Base-by-base conservation (phyloP, 53 echinoderm and acorn worm genomes). In the Henricia sp. region DNA sequence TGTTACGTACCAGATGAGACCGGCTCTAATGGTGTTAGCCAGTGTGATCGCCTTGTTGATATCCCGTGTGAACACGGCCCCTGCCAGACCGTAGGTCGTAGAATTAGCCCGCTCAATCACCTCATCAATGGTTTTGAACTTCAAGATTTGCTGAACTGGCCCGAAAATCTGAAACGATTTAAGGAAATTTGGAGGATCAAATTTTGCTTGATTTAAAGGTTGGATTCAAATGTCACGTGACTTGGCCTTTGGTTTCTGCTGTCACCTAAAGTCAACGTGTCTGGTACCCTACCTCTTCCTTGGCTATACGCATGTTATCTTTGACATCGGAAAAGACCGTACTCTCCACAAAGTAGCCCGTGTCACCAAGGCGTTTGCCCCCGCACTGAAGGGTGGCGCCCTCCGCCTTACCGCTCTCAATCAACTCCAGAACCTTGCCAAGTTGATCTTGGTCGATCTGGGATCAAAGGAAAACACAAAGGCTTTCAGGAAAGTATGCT, bases 361-460 rank as follows among this genome's bases (percentile, higher is more conserved):
- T 8, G 0, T 59, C 48, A 0, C 83, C 88, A 12, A 51, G 35
- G 36, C 88, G 88, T 27, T 35, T 48, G 16, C 88, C 88, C 1
- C 88, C 88, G 33, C 82, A 83, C 52, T 71, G 46, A 6, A 88
- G 59, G 27, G 57, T 88, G 6, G 88, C 88, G 4, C 88, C 88
- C 30, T 88, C 82, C 46, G 58, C 51, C 60, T 88, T 88, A 38
- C 88, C 88, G 58, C 82, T 82, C 66, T 88, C 83, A 60, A 88
- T 88, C 72, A 82, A 21, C 25, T 74, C 83, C 36, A 88, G 27
- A 14, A 88, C 83, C 60, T 88, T 88, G 71, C 83, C 73, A 13
- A 88, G 41, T 51, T 88, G 88, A 16, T 77, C 77, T 71, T 88
- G 50, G 40, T 88, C 88, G 51, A 88, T 88, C 88, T 88, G 21